Conservation (phyloP, 1,140 invertebrate species). For the Drosophila ohnishii region DNA sequence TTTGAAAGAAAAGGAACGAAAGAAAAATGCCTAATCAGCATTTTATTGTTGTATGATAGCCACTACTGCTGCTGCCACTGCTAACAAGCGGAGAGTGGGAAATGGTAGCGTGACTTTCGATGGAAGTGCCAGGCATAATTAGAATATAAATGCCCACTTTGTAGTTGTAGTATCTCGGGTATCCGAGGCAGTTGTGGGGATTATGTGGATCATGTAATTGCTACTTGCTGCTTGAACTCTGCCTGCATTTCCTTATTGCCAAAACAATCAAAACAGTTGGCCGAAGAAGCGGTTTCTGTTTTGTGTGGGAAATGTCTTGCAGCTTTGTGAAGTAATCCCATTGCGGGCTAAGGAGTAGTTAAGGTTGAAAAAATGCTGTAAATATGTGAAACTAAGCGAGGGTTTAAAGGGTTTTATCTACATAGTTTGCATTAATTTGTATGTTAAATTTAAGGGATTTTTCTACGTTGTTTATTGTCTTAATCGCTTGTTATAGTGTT, state of each 20-base stretch:
- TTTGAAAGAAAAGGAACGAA: slow-evolving; percentile 14
- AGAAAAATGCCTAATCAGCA: slow-evolving; percentile 63
- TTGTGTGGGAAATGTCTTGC: slow-evolving; percentile 13
- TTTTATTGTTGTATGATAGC: slow-evolving; percentile 42
- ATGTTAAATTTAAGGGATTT: not conserved
- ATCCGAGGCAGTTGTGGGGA: slow-evolving; percentile 26
- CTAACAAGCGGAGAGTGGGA: slow-evolving; percentile 43
- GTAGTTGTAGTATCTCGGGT: slow-evolving; percentile 47
- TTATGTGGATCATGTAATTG: slow-evolving; percentile 56
- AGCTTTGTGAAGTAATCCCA: slow-evolving; percentile 4
- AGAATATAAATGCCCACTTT: slow-evolving; percentile 77
- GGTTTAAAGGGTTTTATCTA: not conserved
- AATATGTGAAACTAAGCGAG: not conserved
- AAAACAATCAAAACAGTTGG: slow-evolving; percentile 54
- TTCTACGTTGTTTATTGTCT: not conserved
- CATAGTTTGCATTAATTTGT: not conserved
- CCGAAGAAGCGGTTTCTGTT: slow-evolving; percentile 24
- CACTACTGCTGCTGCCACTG: slow-evolving; percentile 11
- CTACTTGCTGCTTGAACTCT: slow-evolving; percentile 10
- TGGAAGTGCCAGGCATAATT: slow-evolving; percentile 64
- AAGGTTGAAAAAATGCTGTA: not conserved
- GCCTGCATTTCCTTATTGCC: slow-evolving; percentile 64
- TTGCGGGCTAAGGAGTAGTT: slow-evolving; percentile 1
- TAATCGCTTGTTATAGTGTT: not conserved
- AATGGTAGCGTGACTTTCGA: slow-evolving; percentile 63